Evolutionary conservation across 2,797 vertebrate species (phyloP).

Genomic region (Taeniopygia guttata): DNA sequence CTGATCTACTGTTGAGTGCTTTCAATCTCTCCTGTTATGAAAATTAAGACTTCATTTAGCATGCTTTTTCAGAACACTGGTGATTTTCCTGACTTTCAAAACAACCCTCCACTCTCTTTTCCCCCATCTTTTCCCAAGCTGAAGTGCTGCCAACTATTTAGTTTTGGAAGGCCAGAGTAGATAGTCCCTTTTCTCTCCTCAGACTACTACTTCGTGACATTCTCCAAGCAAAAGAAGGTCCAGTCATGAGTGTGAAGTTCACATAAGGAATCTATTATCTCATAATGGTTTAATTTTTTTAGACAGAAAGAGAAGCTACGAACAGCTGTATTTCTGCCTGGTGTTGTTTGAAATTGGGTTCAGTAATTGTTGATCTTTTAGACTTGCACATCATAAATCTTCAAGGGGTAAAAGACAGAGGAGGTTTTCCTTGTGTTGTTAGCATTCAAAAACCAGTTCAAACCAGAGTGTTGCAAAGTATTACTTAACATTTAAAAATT

Average conservation of each 20-base stretch:
- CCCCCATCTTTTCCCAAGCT: neutral
- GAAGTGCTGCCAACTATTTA: neutral
- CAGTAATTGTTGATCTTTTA: neutral
- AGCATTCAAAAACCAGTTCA: neutral
- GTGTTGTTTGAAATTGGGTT: neutral
- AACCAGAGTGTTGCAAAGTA: neutral
- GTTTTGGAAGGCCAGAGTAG: neutral
- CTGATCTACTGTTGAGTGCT: neutral
- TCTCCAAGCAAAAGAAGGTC: neutral
- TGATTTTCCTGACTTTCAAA: neutral
- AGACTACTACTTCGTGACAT: neutral
- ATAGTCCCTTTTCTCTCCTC: neutral
- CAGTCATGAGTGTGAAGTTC: neutral
- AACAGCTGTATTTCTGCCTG: neutral
- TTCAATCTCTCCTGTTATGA: neutral
- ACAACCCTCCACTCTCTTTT: neutral
- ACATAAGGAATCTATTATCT: neutral
- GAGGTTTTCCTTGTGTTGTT: neutral
- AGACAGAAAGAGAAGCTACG: neutral
- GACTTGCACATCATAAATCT: neutral
- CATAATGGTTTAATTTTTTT: neutral
- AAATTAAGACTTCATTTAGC: neutral
- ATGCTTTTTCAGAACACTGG: neutral
- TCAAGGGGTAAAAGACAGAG: neutral
- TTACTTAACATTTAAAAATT: neutral